These are phyloP conservation scores for Glyphotaelius pellucidus DNA, from an alignment of 2,888 invertebrate genomes.

Conservation along the genomic window DNA sequence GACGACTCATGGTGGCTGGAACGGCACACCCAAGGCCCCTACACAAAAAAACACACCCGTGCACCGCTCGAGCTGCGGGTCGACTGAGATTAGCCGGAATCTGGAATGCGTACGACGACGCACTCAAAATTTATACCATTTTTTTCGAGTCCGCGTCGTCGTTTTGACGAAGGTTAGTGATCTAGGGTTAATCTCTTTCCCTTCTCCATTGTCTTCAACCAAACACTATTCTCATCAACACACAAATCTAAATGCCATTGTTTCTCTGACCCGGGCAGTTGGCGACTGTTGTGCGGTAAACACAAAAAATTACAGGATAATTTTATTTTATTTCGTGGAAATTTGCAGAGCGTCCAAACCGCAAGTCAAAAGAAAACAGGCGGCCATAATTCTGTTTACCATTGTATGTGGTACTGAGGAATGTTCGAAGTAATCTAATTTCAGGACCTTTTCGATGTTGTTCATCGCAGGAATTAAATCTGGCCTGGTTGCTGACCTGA, in stretches of 20 bases:
- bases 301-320: neutral
- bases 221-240: neutral
- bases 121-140: no score
- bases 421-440: neutral
- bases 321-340: neutral
- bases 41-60: no score
- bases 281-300: neutral
- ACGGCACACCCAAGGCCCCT: no score
- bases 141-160: no score
- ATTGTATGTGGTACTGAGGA: neutral
- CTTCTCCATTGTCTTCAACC: neutral
- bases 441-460: neutral
- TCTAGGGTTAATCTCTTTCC: neutral
- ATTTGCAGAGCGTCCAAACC: neutral
- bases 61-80: no score
- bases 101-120: no score
- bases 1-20: no score
- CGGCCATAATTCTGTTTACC: neutral
- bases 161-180: no score
- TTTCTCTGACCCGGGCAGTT: neutral
- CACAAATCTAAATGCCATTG: neutral
- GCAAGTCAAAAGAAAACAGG: neutral
- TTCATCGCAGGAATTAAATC: neutral
- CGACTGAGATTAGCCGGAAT: no score
- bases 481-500: neutral